Evolutionary conservation across 2,888 invertebrate species (phyloP), one percentile per base, ranked within the genome.

Genomic region (Cheilosia variabilis): DNA sequence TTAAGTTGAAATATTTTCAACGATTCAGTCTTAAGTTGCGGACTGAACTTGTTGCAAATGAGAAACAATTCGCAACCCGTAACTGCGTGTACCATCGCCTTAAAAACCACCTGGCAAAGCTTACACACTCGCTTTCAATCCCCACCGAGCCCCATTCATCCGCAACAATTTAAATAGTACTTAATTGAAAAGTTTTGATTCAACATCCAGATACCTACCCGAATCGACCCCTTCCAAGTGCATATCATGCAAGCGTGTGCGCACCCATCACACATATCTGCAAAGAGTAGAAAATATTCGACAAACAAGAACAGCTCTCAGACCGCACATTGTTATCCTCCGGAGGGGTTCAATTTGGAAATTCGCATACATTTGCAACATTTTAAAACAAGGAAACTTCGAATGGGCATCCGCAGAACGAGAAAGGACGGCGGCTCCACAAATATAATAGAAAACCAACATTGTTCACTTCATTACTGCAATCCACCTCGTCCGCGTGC

Each of bases 391-490:
- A 63, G n/a, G 10, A 79, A 73, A 65, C 69, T 63, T 79, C 62
- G n/a, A 63, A 69, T 63, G 84, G 62, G 17, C 27, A 55, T 19
- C 60, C 52, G 19, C 41, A 52, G 13, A 17, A 34, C 15, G 37
- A 22, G 63, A 17, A 55, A 10, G 4, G 34, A 15, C 0, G 5
- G 19, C 19, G 19, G 27, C 27, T 2, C 7, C 19, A 17, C 43
- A 43, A 15, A 41, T 79, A 19, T 79, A 73, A 79, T 69, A 75
- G 71, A 75, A 86, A 80, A 76, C 66, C 72, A 72, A 81, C 71
- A 86, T 81, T 81, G 81, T 86, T 86, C 86, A 86, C 86, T 86
- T 86, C 86, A 86, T 86, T 86, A 86, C 81, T 71, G 57, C 66
- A 83, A 73, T 78, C 50, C 45, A 57, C 68, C 47, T 15, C 13